Base-by-base conservation (phyloP, 2,888 invertebrate genomes). In the Carpatolechia fugitivella region DNA sequence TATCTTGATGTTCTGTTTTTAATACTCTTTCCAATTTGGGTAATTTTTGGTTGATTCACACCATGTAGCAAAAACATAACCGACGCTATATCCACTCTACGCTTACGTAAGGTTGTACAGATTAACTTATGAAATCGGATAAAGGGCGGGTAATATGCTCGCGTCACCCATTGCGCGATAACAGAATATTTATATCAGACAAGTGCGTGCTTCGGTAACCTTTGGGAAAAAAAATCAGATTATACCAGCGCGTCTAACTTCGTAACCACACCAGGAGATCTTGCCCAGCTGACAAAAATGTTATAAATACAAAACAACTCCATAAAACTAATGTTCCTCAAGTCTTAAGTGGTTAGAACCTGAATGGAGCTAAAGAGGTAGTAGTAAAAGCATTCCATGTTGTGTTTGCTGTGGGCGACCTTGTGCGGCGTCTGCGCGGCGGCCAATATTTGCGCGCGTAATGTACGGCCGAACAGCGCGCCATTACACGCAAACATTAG, bases 361-460 rank as follows among this genome's bases (percentile, higher is more conserved):
- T 44, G 53, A 56, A 56, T 56, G 56, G 56, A 36, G 49, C 10
- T 52, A 56, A 53, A 50, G 50, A 53, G 56, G 35, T 44, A 55
- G 55, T 55, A 57, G 53, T 55, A 58, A 54, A 55, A 56, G 56
- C 58, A 58, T 54, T 58, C 58, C 54, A 24, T n/a, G 33, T 49
- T 6, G 30, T 59, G 49, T 59, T 59, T 59, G 58, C 36, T 70
- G 74, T 67, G 66, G 52, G 65, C 70, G 80, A 75, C 80, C 82
- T 82, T 79, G 80, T 55, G 58, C 56, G 59, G 58, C 58, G 61
- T 52, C 57, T 61, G 61, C 63, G 60, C 59, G 55, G 55, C 53
- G 62, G 67, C 69, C 70, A 80, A 78, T 84, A 79, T 85, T 84
- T 85, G 83, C 81, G 76, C 79, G 75, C 72, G 73, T 69, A 61